Evolutionary conservation across 2,888 invertebrate species (phyloP), one percentile per base, ranked within the genome.

Genomic region (Drosophila dives): DNA sequence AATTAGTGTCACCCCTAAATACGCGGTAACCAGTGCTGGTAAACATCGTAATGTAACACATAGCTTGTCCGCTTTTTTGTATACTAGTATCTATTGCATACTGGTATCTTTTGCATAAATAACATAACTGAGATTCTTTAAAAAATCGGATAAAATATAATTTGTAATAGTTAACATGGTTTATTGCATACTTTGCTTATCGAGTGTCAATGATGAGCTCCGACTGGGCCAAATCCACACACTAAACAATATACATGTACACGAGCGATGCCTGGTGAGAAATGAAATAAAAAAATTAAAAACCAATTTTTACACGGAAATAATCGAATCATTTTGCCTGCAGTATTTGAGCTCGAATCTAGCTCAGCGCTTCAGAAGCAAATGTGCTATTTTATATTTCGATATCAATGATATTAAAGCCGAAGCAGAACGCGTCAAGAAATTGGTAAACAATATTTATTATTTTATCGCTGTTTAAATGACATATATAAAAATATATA

Each of bases 231-330:
- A 50, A 33, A 1, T 64, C 0, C 38, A 65, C 34, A 7, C 2
- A 12, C 26, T 3, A 1, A 8, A 94, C 15, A 94, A 94, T 15
- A 93, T 96, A 33, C 93, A 94, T 42, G 95, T 95, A 3, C 97
- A 97, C 91, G 96, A 96, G 85, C 96, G 95, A 92, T 97, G 97
- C 91, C 94, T 96, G 93, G 97, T 97, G 94, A 94, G 94, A 72
- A 7, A 7, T 10, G 8, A 15, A 45, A 15, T 8, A 49, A 23
- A 15, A 26, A 26, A 23, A 11, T 32, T 2, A n/a, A 12, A 15
- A 49, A 60, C 10, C 17, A 33, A 15, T 17, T 20, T 20, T 34
- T 45, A 8, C 8, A 23, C 23, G 15, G 1, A 60, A 50, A 8
- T 20, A 26, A 32, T n/a, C 23, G 4, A 17, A 34, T n/a, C 5